These are phyloP conservation scores for Xiphorhynchus erythropygius DNA, from an alignment of 2,797 vertebrate species.

Conservation along the genomic window DNA sequence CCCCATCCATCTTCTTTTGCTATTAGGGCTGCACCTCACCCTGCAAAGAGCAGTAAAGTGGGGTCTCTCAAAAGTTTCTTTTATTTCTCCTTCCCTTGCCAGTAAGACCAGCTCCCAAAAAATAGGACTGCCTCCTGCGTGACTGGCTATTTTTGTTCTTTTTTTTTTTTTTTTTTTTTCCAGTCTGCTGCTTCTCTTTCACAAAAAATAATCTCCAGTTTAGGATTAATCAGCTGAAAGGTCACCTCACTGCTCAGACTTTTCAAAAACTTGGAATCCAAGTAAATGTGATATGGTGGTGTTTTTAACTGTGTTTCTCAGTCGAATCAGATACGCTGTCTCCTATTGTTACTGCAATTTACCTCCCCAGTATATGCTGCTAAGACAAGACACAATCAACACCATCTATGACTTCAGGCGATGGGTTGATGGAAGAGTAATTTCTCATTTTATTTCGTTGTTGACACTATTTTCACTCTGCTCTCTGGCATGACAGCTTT, in stretches of 20 bases:
- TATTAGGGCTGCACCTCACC: neutral
- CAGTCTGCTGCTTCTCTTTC: neutral
- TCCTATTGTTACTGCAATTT: constrained; percentile 52
- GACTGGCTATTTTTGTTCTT: neutral
- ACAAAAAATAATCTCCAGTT: constrained; percentile 1
- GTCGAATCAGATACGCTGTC: neutral
- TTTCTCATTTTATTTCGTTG: constrained; percentile 50
- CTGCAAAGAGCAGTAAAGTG: neutral
- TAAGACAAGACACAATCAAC: constrained; percentile 52
- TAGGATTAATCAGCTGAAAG: constrained; percentile 34
- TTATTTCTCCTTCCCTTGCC: neutral
- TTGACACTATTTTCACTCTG: constrained; percentile 31
- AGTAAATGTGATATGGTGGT: neutral
- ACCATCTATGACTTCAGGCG: constrained; percentile 37
- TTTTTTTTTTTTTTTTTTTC: neutral
- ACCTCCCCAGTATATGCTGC: constrained; percentile 14
- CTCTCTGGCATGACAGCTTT: constrained; percentile 3
- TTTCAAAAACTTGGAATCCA: constrained; percentile 14
- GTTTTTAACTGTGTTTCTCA: neutral
- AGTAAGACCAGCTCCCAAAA: neutral
- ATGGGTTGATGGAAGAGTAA: constrained; percentile 39
- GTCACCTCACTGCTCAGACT: neutral
- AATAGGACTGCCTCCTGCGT: neutral
- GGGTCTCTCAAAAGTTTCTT: neutral
- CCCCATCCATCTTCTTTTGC: accelerated